Conservation (phyloP, 2,888 invertebrate species). For the Nephrotoma appendiculata region DNA sequence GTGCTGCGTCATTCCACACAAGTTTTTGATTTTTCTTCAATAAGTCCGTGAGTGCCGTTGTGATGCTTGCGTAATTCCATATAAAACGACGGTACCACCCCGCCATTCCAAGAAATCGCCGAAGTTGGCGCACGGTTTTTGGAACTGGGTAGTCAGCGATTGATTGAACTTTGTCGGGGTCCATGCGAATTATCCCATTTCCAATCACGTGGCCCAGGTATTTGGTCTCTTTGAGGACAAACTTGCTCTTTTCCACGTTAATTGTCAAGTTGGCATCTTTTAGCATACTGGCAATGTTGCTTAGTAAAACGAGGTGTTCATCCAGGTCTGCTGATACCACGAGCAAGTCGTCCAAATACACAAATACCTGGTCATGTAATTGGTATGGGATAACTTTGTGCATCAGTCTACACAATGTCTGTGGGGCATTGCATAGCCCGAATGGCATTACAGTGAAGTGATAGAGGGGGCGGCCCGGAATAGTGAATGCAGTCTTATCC, state of each 20-base stretch:
- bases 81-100: slow-evolving; percentile 13
- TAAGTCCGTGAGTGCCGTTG: slow-evolving; percentile 7
- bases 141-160: slow-evolving; percentile 11
- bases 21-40: neutral
- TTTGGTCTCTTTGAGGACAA: too few relatives aligned
- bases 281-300: slow-evolving; percentile 7
- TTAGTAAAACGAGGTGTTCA: neutral
- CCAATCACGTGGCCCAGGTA: neutral
- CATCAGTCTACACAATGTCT: too few relatives aligned
- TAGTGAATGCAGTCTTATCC: neutral
- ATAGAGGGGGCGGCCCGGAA: too few relatives aligned
- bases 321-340: neutral
- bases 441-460: too few relatives aligned
- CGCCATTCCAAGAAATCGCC: slow-evolving; percentile 12
- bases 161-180: neutral
- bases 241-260: too few relatives aligned
- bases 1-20: neutral
- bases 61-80: neutral
- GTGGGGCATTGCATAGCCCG: too few relatives aligned
- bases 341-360: too few relatives aligned
- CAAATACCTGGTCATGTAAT: too few relatives aligned
- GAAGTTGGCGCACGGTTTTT: neutral
- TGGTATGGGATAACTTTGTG: too few relatives aligned
- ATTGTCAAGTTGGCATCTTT: neutral
- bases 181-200: neutral